phyloP scores from a whole-genome alignment of 2,888 invertebrate genomes.

The Campoletis raptor region DNA sequence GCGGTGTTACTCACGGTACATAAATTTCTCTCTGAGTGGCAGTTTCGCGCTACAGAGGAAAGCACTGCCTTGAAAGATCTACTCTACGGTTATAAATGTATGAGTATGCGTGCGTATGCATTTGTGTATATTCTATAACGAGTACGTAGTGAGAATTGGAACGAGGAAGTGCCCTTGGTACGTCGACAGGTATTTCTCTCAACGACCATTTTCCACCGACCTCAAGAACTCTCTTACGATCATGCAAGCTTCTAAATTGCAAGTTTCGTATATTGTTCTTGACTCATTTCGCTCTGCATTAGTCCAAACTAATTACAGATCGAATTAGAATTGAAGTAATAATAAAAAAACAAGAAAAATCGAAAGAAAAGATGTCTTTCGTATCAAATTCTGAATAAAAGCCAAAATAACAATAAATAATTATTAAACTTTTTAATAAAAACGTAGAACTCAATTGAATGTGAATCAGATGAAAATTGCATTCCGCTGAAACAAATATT shows the following conservation, averaged over 20 bases:
- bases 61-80: conserved; percentile 49
- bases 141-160: conserved; percentile 16
- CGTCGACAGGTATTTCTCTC: conserved; percentile 65
- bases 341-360: background rate
- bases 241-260: background rate
- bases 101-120: background rate
- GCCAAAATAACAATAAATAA: background rate
- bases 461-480: background rate
- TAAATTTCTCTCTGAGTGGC: conserved; percentile 68
- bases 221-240: conserved; percentile 28
- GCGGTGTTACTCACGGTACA: conserved; percentile 66
- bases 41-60: conserved; percentile 43
- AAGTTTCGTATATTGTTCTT: conserved; percentile 1
- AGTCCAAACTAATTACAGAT: background rate
- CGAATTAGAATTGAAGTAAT: background rate
- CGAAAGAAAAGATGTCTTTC: background rate
- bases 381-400: background rate
- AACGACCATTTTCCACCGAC: conserved; percentile 38
- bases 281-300: background rate
- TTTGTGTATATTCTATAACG: conserved; percentile 7
- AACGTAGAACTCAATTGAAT: background rate
- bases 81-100: conserved; percentile 3
- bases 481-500: background rate
- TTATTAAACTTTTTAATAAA: background rate
- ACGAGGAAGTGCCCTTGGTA: conserved; percentile 34